Base-by-base conservation (phyloP, 2,888 invertebrate species). In the Drosophila kanekoi region DNA sequence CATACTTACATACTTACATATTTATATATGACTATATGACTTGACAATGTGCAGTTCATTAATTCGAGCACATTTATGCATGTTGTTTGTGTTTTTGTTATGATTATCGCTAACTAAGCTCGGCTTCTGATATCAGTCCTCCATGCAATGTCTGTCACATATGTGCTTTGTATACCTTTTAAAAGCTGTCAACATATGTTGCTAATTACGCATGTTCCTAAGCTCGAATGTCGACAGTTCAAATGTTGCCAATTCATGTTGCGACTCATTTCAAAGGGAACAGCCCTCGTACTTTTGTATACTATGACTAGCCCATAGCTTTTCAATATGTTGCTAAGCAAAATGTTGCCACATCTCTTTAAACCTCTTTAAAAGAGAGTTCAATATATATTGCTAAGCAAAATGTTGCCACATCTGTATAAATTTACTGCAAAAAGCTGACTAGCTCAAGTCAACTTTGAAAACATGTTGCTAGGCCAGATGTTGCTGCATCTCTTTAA, bases 11-110 rank as follows among this genome's bases (percentile, higher is more conserved):
- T n/a, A n/a, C n/a, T n/a, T 16, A 35, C 5, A 33, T 35, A 35
- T 14, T 14, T 16, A 28, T 8, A 28, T 28, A 8, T 23, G 0
- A 18, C 18, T 56, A 40, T 51, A 60, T 53, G 47, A 57, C 47
- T 67, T 60, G 51, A 79, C 83, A 81, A 77, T 75, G 78, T 81
- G 68, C 83, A 87, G 74, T 82, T 87, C 80, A 87, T 85, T 82
- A 84, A 74, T 72, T 76, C 71, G 56, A 61, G 40, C 61, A 40
- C 72, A 81, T 73, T 64, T 62, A 80, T 80, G 69, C 76, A 72
- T 73, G 60, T 77, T 80, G 53, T 70, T 67, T 56, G 13, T 58
- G 44, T 54, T 56, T 44, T 62, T 67, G 52, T 57, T 58, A 20
- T 72, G 61, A 54, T 66, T 54, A 68, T 32, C 28, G 18, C 51